Evolutionary conservation across 1,140 invertebrate genomes (phyloP).

Genomic region (Yoshiicerus persimilis): DNA sequence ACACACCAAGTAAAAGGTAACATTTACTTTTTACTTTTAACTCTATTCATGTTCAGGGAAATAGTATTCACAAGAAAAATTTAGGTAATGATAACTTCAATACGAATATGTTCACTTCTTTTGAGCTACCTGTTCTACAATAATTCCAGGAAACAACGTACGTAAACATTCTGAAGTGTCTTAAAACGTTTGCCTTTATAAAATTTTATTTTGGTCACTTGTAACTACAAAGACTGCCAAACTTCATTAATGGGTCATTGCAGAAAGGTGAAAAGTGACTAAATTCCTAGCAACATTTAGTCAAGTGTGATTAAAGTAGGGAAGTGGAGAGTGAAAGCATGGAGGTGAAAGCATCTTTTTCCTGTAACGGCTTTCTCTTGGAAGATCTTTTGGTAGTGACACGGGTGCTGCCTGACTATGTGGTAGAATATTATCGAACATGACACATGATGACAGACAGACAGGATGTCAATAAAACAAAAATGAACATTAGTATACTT

Average conservation of each 20-base stretch:
- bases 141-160: no score
- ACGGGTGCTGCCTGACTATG: neutral
- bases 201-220: neutral
- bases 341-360: neutral
- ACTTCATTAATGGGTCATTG: neutral
- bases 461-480: conserved; percentile 17
- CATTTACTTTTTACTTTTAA: no score
- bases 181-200: no score
- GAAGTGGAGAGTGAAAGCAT: neutral
- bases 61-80: no score
- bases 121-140: no score
- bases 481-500: conserved; percentile 2
- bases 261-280: neutral
- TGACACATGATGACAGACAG: conserved; percentile 3
- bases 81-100: no score
- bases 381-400: neutral
- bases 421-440: neutral
- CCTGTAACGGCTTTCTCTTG: neutral
- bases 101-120: no score
- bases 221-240: neutral
- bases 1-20: no score
- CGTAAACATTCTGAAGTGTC: no score
- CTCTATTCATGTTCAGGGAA: no score
- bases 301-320: neutral
- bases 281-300: neutral